phyloP scores from a whole-genome alignment of 2,113 vertebrate species.

The Takifugu flavidus region DNA sequence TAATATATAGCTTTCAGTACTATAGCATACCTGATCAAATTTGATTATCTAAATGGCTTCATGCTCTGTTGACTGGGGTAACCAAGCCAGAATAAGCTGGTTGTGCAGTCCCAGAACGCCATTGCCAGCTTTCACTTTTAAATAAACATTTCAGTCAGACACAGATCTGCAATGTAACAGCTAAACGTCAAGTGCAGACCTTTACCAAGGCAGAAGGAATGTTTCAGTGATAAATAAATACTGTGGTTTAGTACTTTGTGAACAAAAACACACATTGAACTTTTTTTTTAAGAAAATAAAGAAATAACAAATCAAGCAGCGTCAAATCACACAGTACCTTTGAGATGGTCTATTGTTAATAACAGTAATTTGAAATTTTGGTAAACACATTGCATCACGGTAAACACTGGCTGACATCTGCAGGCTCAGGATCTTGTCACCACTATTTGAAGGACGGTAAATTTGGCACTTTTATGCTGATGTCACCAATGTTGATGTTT shows the following conservation, averaged over 20 bases:
- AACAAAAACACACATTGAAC: slow-evolving; percentile 36
- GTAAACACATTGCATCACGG: slow-evolving; percentile 83
- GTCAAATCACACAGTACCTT: slow-evolving; percentile 82
- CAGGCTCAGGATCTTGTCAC: slow-evolving; percentile 63
- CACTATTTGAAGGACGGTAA: slow-evolving; percentile 98
- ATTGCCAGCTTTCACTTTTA: slow-evolving; percentile 16
- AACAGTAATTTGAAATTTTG: slow-evolving; percentile 79
- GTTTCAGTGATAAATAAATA: slow-evolving; percentile 80
- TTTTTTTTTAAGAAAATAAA: slow-evolving; percentile 65
- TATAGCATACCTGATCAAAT: slow-evolving; percentile 71
- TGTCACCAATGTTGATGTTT: slow-evolving; percentile 99
- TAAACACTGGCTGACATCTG: slow-evolving; percentile 77
- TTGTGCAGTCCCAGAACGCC: slow-evolving; percentile 5
- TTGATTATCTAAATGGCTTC: slow-evolving; percentile 26
- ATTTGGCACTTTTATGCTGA: slow-evolving; percentile 99
- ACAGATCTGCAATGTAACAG: slow-evolving; percentile 48
- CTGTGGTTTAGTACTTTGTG: slow-evolving; percentile 65
- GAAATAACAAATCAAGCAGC: slow-evolving; percentile 77
- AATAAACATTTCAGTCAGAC: slow-evolving; percentile 43
- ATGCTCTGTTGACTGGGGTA: slow-evolving; percentile 13
- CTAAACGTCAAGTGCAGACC: slow-evolving; percentile 70
- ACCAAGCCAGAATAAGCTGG: slow-evolving; percentile 18
- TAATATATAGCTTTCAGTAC: slow-evolving; percentile 75
- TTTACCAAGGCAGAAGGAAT: slow-evolving; percentile 78
- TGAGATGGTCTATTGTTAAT: slow-evolving; percentile 73